phyloP scores from a whole-genome alignment of 2,888 invertebrate genomes.

The Prostheceraeus crozeri region DNA sequence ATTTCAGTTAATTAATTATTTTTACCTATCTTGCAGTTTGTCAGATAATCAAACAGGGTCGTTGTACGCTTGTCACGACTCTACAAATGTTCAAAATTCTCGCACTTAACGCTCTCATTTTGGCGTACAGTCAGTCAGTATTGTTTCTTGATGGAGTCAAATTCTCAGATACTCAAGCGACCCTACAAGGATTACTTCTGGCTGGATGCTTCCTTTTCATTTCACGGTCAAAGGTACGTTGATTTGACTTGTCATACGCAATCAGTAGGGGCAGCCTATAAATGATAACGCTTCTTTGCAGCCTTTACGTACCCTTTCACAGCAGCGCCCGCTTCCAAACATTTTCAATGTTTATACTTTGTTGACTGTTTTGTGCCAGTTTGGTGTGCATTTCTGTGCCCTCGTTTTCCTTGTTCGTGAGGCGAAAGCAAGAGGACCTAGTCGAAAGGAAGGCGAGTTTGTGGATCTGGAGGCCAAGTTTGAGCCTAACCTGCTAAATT shows the following conservation, averaged over 20 bases:
- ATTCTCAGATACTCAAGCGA: conserved; percentile 93
- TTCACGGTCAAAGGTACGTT: conserved; percentile 80
- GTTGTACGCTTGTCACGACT: conserved; percentile 96
- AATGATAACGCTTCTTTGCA: conserved; percentile 45
- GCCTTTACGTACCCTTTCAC: conserved; percentile 84
- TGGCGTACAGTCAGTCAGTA: conserved; percentile 96
- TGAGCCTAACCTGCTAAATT: conserved; percentile 85
- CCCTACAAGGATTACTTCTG: conserved; percentile 84
- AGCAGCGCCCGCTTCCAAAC: conserved; percentile 87
- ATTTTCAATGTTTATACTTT: conserved; percentile 97
- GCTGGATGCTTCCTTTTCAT: conserved; percentile 97
- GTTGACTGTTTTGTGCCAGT: conserved; percentile 84
- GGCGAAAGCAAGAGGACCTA: conserved; percentile 62
- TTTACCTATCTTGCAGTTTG: conserved; percentile 67
- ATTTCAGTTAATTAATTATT: conserved; percentile 2
- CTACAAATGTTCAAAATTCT: conserved; percentile 99
- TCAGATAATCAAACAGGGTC: conserved; percentile 96
- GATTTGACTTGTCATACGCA: not conserved
- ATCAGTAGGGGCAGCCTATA: not conserved
- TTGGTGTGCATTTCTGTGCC: conserved; percentile 83
- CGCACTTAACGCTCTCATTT: conserved; percentile 88
- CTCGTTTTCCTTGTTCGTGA: conserved; percentile 73
- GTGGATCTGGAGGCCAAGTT: conserved; percentile 69
- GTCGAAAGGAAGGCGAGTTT: conserved; percentile 46
- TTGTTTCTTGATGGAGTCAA: conserved; percentile 94